Base-by-base conservation (phyloP, 1,140 invertebrate species). In the Chionoecetes opilio region DNA sequence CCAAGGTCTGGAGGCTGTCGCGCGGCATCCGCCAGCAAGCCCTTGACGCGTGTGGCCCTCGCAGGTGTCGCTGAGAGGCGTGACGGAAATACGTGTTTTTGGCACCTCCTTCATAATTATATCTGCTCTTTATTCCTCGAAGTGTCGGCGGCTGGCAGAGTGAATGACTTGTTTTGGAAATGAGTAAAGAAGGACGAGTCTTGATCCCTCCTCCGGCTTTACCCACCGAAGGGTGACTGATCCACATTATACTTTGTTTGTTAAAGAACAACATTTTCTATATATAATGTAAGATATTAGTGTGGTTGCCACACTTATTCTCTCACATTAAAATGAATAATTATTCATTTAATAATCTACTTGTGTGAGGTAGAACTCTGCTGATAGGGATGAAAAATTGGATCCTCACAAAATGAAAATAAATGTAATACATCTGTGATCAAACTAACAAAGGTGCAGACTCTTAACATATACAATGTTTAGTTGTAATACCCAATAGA, bases 121-220 rank as follows among this genome's bases (percentile, higher is more conserved):
- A n/a, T 46, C 63, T 75, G 63, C 63, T 5, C 26, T 75, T 75
- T 21, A 3, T 75, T 75, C 8, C 63, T 5, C 21, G 6, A 26
- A 6, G 63, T 75, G 21, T 11, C n/a, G 63, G 3, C 0, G 63
- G n/a, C 63, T 75, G 63, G 46, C 21, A 53, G n/a, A 75, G 6
- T 75, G 63, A 75, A 14, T 21, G 21, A 75, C 63, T 5, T n/a
- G 63, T 75, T 75, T 21, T 75, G 63, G n/a, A 75, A 0, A 75
- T 75, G 63, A 75, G 63, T 21, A n/a, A 75, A 75, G n/a, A 75
- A n/a, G 63, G 63, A 75, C n/a, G 63, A 75, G 21, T 75, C 63
- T n/a, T 75, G 26, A 75, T 5, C 63, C n/a, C 11, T 2, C 8
- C 63, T 75, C 63, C 5, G 63, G 63, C 6, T 21, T 75, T 5